Base-by-base conservation (phyloP, 2,113 vertebrate genomes). In the Oreochromis tanganicae region DNA sequence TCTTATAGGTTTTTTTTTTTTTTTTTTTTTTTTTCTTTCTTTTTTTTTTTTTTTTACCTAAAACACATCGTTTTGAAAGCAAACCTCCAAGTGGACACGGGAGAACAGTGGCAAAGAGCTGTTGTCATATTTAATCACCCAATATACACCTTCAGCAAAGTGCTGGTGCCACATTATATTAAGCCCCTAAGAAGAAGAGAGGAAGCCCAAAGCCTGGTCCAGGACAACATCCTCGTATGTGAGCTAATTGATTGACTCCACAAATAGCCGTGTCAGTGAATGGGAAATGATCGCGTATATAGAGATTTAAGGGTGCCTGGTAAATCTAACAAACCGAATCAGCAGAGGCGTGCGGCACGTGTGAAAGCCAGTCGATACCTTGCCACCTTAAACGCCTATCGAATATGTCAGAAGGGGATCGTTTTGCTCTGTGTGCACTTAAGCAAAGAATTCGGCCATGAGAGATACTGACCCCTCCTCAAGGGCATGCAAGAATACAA, bases 371-470 rank as follows among this genome's bases (percentile, higher is more conserved):
- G 87, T 94, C 91, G 56, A 95, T 95, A 55, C 61, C 24, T 85
- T 66, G 9, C 91, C 88, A 94, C 94, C 93, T 95, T 93, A 95
- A 91, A 87, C 48, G 82, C 90, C 88, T 50, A 88, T 94, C 80
- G 11, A 85, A 93, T 94, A 86, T 89, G 86, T 89, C 84, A 88
- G 91, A 91, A 87, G 88, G 85, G 73, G 91, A 91, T 92, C 78
- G 83, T 82, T 92, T 90, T 80, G 73, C 90, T 59, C 78, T 82
- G 83, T 83, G 92, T 87, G 83, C 89, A 88, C 86, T 93, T 92
- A 85, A 87, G 78, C 34, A 32, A 78, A 29, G n/a, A 91, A 91
- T 85, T 91, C 92, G 73, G 85, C 80, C 52, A 41, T 16, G 29
- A 79, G 78, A 19, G 85, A 88, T 85, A 14, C 43, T 84, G 90